Evolutionary conservation across 2,888 invertebrate genomes (phyloP).

Genomic region (Leptothorax acervorum): DNA sequence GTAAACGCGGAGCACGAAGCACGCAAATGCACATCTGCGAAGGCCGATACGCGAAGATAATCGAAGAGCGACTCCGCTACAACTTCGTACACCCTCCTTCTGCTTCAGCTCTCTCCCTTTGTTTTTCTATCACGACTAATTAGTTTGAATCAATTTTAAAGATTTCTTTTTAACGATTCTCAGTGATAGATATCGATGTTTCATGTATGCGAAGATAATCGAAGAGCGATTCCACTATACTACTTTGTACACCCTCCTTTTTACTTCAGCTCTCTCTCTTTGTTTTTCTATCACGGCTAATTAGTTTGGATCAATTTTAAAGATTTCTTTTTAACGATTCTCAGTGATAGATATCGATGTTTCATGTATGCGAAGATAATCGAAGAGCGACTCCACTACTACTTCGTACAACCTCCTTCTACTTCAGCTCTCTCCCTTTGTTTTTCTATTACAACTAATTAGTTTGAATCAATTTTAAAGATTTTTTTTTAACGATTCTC

Average conservation of each 20-base stretch:
- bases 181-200: no score
- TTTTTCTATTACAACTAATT: no score
- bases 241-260: no score
- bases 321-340: no score
- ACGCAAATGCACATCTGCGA: slow-evolving; percentile 10
- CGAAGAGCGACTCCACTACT: background rate
- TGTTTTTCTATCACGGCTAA: no score
- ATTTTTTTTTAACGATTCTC: background rate
- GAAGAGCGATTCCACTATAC: no score
- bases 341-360: no score
- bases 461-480: background rate
- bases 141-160: no score
- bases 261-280: no score
- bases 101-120: background rate
- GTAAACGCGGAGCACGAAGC: background rate
- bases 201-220: no score
- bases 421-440: background rate
- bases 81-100: background rate
- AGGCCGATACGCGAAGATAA: background rate
- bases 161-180: no score
- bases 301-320: no score
- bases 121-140: background rate
- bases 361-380: background rate
- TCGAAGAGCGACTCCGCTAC: background rate
- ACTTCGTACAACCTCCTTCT: background rate